These are phyloP conservation scores for Ylistrum balloti DNA, from an alignment of 1,140 invertebrate genomes.

Conservation along the genomic window DNA sequence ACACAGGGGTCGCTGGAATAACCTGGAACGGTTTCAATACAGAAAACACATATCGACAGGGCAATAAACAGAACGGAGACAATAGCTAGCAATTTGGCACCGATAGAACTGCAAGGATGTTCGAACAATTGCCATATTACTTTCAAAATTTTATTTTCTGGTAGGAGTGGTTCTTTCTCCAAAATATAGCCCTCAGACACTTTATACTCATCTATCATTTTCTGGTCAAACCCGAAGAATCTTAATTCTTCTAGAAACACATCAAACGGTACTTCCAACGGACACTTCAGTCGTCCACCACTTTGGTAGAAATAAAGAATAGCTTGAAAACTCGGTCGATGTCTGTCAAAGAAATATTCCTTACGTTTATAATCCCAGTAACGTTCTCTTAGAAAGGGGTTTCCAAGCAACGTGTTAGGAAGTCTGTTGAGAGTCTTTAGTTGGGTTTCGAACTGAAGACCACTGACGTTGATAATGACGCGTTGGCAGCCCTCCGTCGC, in stretches of 20 bases:
- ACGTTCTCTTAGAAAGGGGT: conserved; percentile 90
- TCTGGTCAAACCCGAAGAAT: conserved; percentile 81
- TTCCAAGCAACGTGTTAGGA: conserved; percentile 98
- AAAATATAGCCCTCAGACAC: conserved; percentile 71
- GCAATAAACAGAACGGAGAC: conserved; percentile 80
- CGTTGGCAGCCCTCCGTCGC: conserved; percentile 88
- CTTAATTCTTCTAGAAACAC: conserved; percentile 81
- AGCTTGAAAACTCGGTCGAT: conserved; percentile 93
- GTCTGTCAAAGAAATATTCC: conserved; percentile 99
- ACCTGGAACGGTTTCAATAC: conserved; percentile 81
- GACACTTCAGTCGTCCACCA: conserved; percentile 96
- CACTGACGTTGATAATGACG: conserved; percentile 98
- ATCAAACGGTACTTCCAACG: conserved; percentile 97
- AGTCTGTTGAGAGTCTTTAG: conserved; percentile 89
- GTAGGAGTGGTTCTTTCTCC: conserved; percentile 66
- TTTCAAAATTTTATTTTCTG: conserved; percentile 68
- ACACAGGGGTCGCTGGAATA: conserved; percentile 62
- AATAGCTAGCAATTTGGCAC: conserved; percentile 77
- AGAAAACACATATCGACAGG: conserved; percentile 80
- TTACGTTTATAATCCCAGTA: conserved; percentile 98
- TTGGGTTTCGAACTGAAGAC: conserved; percentile 99
- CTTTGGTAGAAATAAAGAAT: conserved; percentile 99
- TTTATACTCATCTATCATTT: conserved; percentile 76
- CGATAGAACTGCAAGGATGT: conserved; percentile 77
- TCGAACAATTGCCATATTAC: conserved; percentile 80